phyloP scores from a whole-genome alignment of 2,113 vertebrate species.

The Hippocampus mohnikei region DNA sequence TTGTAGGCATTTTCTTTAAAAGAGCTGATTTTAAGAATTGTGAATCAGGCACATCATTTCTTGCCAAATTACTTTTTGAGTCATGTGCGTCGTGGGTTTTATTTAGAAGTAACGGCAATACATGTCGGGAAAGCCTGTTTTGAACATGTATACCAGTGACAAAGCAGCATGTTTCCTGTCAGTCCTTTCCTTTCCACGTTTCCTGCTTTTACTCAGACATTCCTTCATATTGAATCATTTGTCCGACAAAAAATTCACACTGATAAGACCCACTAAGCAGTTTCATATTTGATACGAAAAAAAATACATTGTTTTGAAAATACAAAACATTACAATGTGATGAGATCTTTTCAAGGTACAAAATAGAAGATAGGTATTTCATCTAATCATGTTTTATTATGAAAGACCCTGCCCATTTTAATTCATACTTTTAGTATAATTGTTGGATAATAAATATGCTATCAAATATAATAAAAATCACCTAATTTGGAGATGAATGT shows the following conservation, averaged over 20 bases:
- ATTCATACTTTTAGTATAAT: too few relatives aligned
- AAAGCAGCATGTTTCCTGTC: slow-evolving; percentile 55
- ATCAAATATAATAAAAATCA: too few relatives aligned
- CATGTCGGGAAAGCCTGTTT: background rate
- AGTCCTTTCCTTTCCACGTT: slow-evolving; percentile 59
- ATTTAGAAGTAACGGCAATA: background rate
- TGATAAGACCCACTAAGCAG: slow-evolving; percentile 33
- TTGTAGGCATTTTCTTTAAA: background rate
- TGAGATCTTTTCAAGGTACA: background rate
- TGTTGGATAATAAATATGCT: too few relatives aligned
- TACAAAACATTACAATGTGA: background rate
- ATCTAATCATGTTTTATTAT: background rate
- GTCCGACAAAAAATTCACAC: slow-evolving; percentile 10
- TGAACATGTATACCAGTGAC: slow-evolving; percentile 27
- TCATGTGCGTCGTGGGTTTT: background rate
- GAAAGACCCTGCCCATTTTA: background rate
- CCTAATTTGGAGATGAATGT: too few relatives aligned
- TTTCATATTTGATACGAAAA: slow-evolving; percentile 1
- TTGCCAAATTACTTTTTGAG: background rate
- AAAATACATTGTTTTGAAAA: background rate
- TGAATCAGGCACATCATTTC: background rate
- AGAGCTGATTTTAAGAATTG: background rate
- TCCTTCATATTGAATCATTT: slow-evolving; percentile 58
- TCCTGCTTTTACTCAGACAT: slow-evolving; percentile 56
- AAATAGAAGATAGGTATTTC: background rate